These are phyloP conservation scores for Diabrotica balteata DNA, from an alignment of 2,888 invertebrate genomes.

Conservation along the genomic window DNA sequence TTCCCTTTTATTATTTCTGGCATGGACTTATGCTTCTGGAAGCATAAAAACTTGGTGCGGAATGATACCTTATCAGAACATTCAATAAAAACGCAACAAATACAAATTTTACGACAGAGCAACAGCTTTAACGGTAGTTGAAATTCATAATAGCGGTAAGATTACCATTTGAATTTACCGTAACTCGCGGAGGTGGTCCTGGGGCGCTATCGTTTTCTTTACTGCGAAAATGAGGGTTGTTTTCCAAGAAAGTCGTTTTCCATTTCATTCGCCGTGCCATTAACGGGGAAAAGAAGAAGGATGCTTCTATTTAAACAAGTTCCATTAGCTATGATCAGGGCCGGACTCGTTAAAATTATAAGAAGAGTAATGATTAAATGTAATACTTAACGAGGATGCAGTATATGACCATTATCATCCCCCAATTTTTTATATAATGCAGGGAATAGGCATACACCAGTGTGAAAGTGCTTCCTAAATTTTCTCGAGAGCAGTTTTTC, in stretches of 20 bases:
- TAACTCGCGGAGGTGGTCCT: slow-evolving; percentile 34
- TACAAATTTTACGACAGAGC: slow-evolving; percentile 24
- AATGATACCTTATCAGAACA: slow-evolving; percentile 18
- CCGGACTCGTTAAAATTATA: not conserved
- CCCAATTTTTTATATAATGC: too few relatives aligned
- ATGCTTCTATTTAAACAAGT: slow-evolving; percentile 58
- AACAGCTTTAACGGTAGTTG: slow-evolving; percentile 27
- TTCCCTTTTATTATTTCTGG: too few relatives aligned
- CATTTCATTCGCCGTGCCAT: slow-evolving; percentile 56
- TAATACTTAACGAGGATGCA: too few relatives aligned
- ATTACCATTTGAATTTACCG: slow-evolving; percentile 35
- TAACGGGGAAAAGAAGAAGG: slow-evolving; percentile 46
- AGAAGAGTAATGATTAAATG: too few relatives aligned
- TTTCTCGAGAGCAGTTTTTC: too few relatives aligned
- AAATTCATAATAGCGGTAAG: slow-evolving; percentile 35
- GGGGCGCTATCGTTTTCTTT: slow-evolving; percentile 44
- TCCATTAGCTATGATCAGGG: slow-evolving; percentile 52
- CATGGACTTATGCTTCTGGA: not conserved
- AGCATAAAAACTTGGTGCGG: not conserved
- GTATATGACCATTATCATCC: too few relatives aligned
- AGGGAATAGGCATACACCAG: too few relatives aligned
- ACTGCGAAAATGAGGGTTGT: slow-evolving; percentile 46
- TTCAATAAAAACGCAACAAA: slow-evolving; percentile 27
- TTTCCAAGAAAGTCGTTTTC: slow-evolving; percentile 53
- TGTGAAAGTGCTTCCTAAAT: too few relatives aligned